Evolutionary conservation across 2,797 vertebrate genomes (phyloP), one percentile per base, ranked within the genome.

Genomic region (Clarias platycephalus): DNA sequence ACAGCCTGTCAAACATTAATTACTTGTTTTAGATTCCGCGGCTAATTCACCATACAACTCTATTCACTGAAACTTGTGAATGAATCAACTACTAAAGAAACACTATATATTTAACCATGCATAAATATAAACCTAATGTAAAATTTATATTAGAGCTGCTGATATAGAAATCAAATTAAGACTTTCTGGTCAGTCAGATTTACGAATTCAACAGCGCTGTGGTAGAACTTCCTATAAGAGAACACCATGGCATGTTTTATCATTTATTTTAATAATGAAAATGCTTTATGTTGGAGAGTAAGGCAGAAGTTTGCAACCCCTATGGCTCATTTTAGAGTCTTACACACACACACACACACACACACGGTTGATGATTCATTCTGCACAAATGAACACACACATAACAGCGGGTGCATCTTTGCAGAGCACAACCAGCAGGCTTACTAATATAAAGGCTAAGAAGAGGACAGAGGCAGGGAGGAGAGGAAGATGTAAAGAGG

Each of bases 291-390:
- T n/a, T 63, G 58, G 9, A 44, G 34, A 37, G n/a, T 13, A 62
- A 62, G 31, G 58, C 76, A 37, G 7, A 12, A 40, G n/a, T 79
- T 26, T 63, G 1, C 24, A 60, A 5, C 34, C 58, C 58, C 15
- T 44, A 40, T 63, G 58, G 58, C 58, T 44, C 58, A 60, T 55
- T 55, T 75, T 57, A 75, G 26, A 57, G 72, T 9, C 13, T 31
- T 12, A 63, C 62, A 24, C n/a, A 63, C 5, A 60, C 18, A 58
- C 20, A 60, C 5, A 58, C 16, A 58, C 4, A 22, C 58, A 24
- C 20, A 60, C 70, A 4, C 13, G 76, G 55, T 15, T 44, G 75
- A 84, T 28, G 64, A 84, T 60, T 70, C 83, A 79, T 70, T 18
- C 31, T 67, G 34, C n/a, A 57, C 44, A 80, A 70, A 70, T 22